Evolutionary conservation across 2,113 vertebrate species (phyloP).

Genomic region (Varanus salvator): DNA sequence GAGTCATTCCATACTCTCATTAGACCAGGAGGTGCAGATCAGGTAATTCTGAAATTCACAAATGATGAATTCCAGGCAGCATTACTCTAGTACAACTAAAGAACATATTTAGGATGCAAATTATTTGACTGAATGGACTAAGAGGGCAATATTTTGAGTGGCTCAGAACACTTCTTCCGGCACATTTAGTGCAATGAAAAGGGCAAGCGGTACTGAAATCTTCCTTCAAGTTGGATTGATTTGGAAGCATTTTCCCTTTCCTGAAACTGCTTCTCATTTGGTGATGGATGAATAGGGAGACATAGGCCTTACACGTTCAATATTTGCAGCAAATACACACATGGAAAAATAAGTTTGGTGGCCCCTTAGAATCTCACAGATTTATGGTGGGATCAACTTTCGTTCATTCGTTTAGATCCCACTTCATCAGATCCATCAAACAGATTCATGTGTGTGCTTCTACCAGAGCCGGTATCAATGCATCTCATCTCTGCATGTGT

Average conservation of each 20-base stretch:
- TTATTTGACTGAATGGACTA: neutral
- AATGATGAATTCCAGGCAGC: neutral
- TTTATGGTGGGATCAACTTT: neutral
- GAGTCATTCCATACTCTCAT: neutral
- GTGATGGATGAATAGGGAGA: neutral
- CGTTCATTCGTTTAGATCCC: neutral
- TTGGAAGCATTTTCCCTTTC: neutral
- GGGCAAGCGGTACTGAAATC: neutral
- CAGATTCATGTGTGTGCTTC: neutral
- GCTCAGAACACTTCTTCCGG: neutral
- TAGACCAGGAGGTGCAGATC: no score
- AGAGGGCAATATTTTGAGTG: neutral
- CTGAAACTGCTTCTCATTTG: neutral
- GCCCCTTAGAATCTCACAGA: neutral
- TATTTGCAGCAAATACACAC: neutral
- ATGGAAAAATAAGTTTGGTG: neutral
- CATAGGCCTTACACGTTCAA: neutral
- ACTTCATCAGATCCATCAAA: neutral
- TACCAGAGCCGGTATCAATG: neutral
- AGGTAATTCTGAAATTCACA: neutral
- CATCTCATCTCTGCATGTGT: neutral
- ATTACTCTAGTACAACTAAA: neutral
- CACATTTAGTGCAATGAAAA: neutral
- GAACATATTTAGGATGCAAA: neutral
- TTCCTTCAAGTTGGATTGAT: neutral